These are phyloP conservation scores for Norana najaformis DNA, from an alignment of 2,888 invertebrate species.

Conservation along the genomic window DNA sequence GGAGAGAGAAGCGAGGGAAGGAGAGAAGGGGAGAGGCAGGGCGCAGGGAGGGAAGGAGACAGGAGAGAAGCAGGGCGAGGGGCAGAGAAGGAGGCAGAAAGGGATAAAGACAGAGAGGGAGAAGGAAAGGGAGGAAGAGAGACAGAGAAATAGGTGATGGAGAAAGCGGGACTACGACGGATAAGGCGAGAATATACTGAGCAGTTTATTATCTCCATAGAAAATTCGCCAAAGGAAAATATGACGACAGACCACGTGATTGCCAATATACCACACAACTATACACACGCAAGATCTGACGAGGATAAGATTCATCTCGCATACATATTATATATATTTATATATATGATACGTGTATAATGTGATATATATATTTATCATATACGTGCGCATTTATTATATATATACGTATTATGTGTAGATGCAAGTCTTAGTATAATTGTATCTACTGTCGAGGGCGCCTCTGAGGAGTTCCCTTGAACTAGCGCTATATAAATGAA, in stretches of 20 bases:
- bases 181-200: background rate
- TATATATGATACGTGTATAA: too few relatives aligned
- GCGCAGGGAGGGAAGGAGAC: too few relatives aligned
- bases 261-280: background rate
- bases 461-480: too few relatives aligned
- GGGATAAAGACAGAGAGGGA: background rate
- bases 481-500: too few relatives aligned
- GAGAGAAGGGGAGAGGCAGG: background rate
- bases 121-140: background rate
- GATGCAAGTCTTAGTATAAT: too few relatives aligned
- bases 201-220: background rate
- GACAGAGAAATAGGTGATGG: background rate
- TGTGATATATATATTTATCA: too few relatives aligned
- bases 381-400: too few relatives aligned
- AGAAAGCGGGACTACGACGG: background rate
- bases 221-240: background rate
- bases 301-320: background rate
- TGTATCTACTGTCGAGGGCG: too few relatives aligned
- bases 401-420: too few relatives aligned
- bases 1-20: background rate
- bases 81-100: background rate
- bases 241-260: background rate
- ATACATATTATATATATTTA: too few relatives aligned
- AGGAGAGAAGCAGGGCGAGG: background rate
- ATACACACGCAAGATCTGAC: background rate